A percentile compares a stretch with the other conserved stretches of the same genome.
Evolutionary conservation across 2,888 invertebrate genomes (phyloP).

Genomic region (Cryptus armator): DNA sequence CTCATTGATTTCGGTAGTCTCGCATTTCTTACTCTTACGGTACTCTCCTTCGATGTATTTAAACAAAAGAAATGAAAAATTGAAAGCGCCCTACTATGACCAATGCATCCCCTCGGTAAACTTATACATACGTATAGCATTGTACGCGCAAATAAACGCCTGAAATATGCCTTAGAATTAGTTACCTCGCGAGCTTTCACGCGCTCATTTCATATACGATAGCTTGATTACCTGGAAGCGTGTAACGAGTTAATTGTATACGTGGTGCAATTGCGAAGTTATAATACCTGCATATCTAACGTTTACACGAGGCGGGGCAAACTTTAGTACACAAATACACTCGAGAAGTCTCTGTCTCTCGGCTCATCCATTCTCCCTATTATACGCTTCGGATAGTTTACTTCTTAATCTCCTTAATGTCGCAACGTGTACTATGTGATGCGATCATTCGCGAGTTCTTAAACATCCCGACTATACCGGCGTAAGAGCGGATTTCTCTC

Average conservation of each 20-base stretch:
- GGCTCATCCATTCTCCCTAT: constrained; percentile 33
- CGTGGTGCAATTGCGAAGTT: constrained; percentile 61
- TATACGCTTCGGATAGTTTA: constrained; percentile 51
- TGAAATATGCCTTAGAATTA: constrained; percentile 19
- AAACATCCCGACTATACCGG: constrained; percentile 43
- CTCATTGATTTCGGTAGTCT: constrained; percentile 63
- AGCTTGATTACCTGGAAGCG: constrained; percentile 65
- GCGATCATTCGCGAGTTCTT: constrained; percentile 34
- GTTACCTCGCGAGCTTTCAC: constrained; percentile 58
- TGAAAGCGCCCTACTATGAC: neutral
- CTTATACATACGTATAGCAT: neutral
- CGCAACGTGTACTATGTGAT: constrained; percentile 29
- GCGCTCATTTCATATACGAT: constrained; percentile 65
- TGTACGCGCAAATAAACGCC: neutral
- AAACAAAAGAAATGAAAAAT: neutral
- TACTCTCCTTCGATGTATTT: neutral
- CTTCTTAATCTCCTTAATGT: constrained; percentile 55
- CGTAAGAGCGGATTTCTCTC: neutral
- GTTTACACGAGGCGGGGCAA: constrained; percentile 38
- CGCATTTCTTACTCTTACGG: neutral
- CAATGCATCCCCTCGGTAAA: neutral
- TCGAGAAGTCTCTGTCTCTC: constrained; percentile 24
- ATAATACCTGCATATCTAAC: constrained; percentile 15
- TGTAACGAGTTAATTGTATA: constrained; percentile 67
- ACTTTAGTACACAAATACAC: neutral